Percentiles rank a stretch among this genome's conserved stretches.
Evolutionary conservation across 2,113 vertebrate genomes (phyloP).

Genomic region (Coreoperca whiteheadi): DNA sequence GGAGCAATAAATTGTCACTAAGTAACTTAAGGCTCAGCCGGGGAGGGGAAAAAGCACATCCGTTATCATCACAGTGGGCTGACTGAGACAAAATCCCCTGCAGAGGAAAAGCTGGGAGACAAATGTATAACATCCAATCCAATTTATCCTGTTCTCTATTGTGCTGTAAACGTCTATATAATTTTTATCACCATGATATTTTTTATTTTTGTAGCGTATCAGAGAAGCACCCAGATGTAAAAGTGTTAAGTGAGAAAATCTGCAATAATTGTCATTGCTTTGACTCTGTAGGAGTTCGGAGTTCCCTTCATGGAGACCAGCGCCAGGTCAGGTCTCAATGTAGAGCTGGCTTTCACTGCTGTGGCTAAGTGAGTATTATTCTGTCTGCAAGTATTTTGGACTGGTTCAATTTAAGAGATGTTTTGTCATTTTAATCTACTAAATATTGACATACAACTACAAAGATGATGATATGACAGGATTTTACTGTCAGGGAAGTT

Average conservation of each 20-base stretch:
- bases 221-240: background rate
- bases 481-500: background rate
- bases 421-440: background rate
- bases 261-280: conserved; percentile 9
- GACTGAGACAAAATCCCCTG: conserved; percentile 27
- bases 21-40: conserved; percentile 39
- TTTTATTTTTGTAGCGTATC: background rate
- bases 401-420: background rate
- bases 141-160: background rate
- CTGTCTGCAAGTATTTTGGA: background rate
- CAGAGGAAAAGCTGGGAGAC: conserved; percentile 15
- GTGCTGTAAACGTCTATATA: background rate
- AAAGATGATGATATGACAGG: background rate
- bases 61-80: conserved; percentile 20
- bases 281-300: conserved; percentile 88
- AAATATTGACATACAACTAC: background rate
- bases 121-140: conserved; percentile 11
- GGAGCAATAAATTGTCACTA: conserved; percentile 39
- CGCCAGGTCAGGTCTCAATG: conserved; percentile 91
- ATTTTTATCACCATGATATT: background rate
- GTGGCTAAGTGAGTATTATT: conserved; percentile 90
- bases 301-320: conserved; percentile 98
- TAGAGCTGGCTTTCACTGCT: conserved; percentile 93
- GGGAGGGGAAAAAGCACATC: conserved; percentile 1
- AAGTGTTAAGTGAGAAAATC: background rate